These are phyloP conservation scores for Atta texana DNA, from an alignment of 1,140 invertebrate species.

Conservation along the genomic window DNA sequence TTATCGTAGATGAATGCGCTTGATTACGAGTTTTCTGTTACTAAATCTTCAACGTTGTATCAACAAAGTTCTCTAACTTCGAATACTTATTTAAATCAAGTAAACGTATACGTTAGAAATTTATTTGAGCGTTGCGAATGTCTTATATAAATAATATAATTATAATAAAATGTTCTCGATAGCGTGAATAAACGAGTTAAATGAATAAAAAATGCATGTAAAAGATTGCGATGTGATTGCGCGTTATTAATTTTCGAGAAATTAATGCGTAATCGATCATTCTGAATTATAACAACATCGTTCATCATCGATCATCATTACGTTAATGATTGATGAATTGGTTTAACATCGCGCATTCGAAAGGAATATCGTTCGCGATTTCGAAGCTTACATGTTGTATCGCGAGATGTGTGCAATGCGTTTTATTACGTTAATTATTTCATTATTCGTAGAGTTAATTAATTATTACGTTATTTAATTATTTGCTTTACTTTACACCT, in stretches of 20 bases:
- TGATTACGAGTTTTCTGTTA: neutral
- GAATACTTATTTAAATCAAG: constrained; percentile 1
- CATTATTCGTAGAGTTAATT: constrained; percentile 30
- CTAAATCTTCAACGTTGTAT: neutral
- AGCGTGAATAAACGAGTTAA: constrained; percentile 5
- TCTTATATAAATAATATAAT: neutral
- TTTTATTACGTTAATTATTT: constrained; percentile 30
- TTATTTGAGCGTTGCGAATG: constrained; percentile 21
- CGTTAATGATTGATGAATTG: constrained; percentile 9
- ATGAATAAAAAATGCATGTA: neutral
- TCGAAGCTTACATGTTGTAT: neutral
- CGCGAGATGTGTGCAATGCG: neutral
- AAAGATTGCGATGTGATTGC: neutral
- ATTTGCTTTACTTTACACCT: constrained; percentile 49
- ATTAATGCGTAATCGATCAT: constrained; percentile 26
- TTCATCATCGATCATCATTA: constrained; percentile 15
- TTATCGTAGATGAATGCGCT: constrained; percentile 3
- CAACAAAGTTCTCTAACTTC: neutral
- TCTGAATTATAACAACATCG: constrained; percentile 7
- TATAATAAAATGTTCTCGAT: neutral
- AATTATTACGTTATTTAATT: constrained; percentile 47
- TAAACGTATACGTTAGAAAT: constrained; percentile 23
- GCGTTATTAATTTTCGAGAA: neutral
- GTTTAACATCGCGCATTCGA: constrained; percentile 8
- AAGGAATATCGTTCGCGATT: constrained; percentile 27